A percentile compares a stretch with the other conserved stretches of the same genome.
These are phyloP conservation scores for Craseonycteris thonglongyai DNA, from an alignment of 2,113 vertebrate genomes.

Conservation along the genomic window DNA sequence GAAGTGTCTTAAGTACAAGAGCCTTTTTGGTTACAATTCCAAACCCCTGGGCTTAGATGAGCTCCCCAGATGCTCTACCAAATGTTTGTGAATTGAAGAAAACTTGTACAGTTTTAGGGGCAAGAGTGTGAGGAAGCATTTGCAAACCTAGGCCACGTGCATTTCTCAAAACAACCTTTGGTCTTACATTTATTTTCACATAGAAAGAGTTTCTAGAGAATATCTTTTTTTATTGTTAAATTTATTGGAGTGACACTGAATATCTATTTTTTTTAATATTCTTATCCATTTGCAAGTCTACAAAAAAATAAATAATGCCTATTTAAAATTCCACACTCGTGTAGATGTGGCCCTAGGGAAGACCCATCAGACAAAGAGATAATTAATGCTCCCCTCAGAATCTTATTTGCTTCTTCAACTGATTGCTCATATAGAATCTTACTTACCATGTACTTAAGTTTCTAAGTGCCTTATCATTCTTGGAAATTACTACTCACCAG, in stretches of 20 bases:
- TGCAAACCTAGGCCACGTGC: not conserved
- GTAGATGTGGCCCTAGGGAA: conserved; percentile 54
- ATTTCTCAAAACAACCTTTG: not conserved
- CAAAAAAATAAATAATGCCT: conserved; percentile 47
- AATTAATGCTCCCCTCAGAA: conserved; percentile 65
- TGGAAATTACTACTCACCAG: conserved; percentile 56
- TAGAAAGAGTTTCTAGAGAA: conserved; percentile 16
- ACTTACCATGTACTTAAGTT: conserved; percentile 67
- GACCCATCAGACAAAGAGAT: conserved; percentile 61
- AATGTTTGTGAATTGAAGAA: conserved; percentile 12
- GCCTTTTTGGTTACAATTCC: not conserved
- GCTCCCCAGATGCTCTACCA: not conserved
- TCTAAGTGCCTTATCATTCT: conserved; percentile 66
- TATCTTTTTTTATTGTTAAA: not conserved
- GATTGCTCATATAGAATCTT: conserved; percentile 72
- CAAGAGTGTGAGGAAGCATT: not conserved
- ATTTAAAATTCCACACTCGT: conserved; percentile 63
- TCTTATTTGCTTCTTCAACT: conserved; percentile 71
- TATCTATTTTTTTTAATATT: not conserved
- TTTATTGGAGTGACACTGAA: too few relatives aligned
- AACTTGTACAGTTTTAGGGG: not conserved
- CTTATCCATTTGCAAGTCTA: conserved; percentile 12
- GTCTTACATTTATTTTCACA: not conserved
- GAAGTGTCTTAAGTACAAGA: not conserved
- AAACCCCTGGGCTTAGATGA: not conserved